Base-by-base conservation (phyloP, 2,797 vertebrate genomes). In the Gambelia wislizenii region DNA sequence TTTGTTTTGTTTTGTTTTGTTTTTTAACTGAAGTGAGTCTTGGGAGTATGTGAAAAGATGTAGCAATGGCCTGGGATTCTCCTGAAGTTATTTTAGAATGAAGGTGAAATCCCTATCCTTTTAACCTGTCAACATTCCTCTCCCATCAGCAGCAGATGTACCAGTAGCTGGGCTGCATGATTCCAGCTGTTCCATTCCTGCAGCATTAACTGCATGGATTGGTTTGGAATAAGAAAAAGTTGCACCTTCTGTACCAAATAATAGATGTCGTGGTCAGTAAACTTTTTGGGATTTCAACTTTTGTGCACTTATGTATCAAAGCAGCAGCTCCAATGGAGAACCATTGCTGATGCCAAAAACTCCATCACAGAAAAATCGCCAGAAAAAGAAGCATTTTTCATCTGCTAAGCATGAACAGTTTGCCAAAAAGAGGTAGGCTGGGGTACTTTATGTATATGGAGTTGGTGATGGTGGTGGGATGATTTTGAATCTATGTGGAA, bases 271-370 rank as follows among this genome's bases (percentile, higher is more conserved):
- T 36, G 1, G 13, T 84, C 39, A 59, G 9, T 4, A 85, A 77
- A 5, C 1, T 59, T 88, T 30, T 12, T 85, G 79, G 49, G 36
- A 14, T 72, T 64, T 77, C 82, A 76, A 54, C 27, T 77, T 5
- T 76, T 86, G n/a, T 13, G 49, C 22, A 72, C 42, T 86, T 44
- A 7, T 13, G 1, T 22, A 0, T 18, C 3, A 13, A 64, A 88
- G 30, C 92, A 99, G 98, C 88, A 97, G 98, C 70, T 98, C 98
- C 76, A 98, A 96, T 95, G 96, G 97, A 6, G 99, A 99, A 75
- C 99, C 98, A 0, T 97, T 98, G 64, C 92, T 99, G 7, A 98
- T 99, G 98, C 97, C 98, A 64, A 99, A 99, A 95, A 99, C 98
- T 0, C 98, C 99, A 0, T 99, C 99, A 0, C 99, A 99, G 96